phyloP scores from a whole-genome alignment of 2,888 invertebrate species.

The Polyploca ridens region DNA sequence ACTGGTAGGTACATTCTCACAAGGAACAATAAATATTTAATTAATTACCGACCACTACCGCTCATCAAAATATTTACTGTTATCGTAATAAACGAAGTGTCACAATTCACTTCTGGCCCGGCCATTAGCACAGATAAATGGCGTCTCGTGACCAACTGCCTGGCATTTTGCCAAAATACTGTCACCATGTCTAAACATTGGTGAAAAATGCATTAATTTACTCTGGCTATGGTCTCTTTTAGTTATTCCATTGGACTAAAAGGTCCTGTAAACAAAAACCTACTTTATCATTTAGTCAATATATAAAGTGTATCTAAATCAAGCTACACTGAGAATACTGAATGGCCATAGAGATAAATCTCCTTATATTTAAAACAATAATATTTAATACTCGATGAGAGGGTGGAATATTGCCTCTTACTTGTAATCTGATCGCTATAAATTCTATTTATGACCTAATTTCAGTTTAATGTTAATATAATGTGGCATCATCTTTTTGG shows the following conservation, averaged over 20 bases:
- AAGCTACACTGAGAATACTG: too few relatives aligned
- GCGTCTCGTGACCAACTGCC: conserved; percentile 49
- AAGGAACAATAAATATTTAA: conserved; percentile 30
- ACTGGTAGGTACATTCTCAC: conserved; percentile 15
- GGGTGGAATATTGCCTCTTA: too few relatives aligned
- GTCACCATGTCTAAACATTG: conserved; percentile 41
- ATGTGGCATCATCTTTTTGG: too few relatives aligned
- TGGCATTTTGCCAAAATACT: conserved; percentile 50
- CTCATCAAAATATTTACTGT: conserved; percentile 41
- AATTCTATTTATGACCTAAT: too few relatives aligned
- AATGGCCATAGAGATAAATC: too few relatives aligned
- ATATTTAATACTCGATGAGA: too few relatives aligned
- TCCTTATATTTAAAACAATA: too few relatives aligned
- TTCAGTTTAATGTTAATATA: too few relatives aligned
- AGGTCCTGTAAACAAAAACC: background rate
- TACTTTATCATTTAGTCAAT: too few relatives aligned
- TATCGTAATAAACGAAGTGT: conserved; percentile 58
- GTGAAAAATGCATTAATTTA: conserved; percentile 49
- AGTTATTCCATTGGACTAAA: background rate
- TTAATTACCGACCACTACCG: conserved; percentile 29
- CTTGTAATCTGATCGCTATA: too few relatives aligned
- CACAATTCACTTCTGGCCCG: conserved; percentile 66
- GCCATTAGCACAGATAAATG: conserved; percentile 66
- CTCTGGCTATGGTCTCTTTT: conserved; percentile 5
- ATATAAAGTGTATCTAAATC: background rate